Evolutionary conservation across 2,888 invertebrate genomes (phyloP).

Genomic region (Eumerus sabulonum): DNA sequence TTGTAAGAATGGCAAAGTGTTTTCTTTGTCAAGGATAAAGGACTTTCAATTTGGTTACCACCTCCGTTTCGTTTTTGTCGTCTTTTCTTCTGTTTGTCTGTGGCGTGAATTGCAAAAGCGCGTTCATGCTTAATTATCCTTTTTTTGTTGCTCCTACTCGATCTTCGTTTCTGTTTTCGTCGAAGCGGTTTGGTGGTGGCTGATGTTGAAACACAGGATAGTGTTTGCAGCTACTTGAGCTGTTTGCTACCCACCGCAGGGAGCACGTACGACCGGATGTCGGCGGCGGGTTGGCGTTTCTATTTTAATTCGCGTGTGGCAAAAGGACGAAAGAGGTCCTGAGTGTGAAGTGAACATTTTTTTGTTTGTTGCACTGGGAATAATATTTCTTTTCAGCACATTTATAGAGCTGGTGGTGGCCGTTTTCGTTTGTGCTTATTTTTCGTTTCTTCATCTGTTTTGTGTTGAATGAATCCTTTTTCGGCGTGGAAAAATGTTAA

Average conservation of each 20-base stretch:
- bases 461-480: constrained; percentile 48
- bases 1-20: constrained; percentile 67
- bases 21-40: constrained; percentile 68
- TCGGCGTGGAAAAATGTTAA: constrained; percentile 63
- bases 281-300: constrained; percentile 27
- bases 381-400: constrained; percentile 60
- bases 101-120: constrained; percentile 58
- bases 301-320: constrained; percentile 62
- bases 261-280: constrained; percentile 26
- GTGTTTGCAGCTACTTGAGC: constrained; percentile 64
- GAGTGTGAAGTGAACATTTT: constrained; percentile 22
- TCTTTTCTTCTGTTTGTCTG: constrained; percentile 62
- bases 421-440: no score
- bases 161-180: no score
- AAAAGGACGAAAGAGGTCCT: constrained; percentile 42
- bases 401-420: constrained; percentile 30
- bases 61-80: constrained; percentile 26
- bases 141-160: constrained; percentile 16
- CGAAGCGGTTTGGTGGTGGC: background rate
- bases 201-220: constrained; percentile 47
- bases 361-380: constrained; percentile 1
- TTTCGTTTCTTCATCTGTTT: constrained; percentile 21
- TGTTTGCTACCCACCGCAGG: constrained; percentile 47
- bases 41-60: constrained; percentile 64
- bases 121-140: constrained; percentile 68